A percentile compares a stretch with the other conserved stretches of the same genome.
Conservation (phyloP, 2,888 invertebrate genomes). For the Drosophila helvetica region DNA sequence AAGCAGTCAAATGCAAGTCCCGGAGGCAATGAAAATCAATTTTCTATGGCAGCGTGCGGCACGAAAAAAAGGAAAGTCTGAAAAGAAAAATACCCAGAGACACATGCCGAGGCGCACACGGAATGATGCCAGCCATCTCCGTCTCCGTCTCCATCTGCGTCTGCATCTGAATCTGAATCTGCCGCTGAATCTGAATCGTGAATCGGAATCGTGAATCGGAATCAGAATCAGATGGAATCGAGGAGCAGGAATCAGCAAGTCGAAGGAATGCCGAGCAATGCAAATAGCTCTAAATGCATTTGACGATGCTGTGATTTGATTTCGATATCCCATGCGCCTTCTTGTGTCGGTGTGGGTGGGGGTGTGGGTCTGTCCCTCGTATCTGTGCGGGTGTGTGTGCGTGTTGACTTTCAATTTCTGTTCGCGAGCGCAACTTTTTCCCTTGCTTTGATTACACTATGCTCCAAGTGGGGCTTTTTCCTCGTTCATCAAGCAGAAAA, state of each 20-base stretch:
- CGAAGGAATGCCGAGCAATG: slow-evolving; percentile 68
- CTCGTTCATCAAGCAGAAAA: neutral
- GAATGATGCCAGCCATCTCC: slow-evolving; percentile 23
- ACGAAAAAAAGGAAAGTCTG: slow-evolving; percentile 31
- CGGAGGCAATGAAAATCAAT: slow-evolving; percentile 72
- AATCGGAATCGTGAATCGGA: slow-evolving; percentile 31
- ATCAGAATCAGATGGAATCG: slow-evolving; percentile 41
- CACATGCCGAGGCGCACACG: slow-evolving; percentile 65
- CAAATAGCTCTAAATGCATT: slow-evolving; percentile 78
- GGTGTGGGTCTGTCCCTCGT: neutral
- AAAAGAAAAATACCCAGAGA: slow-evolving; percentile 59
- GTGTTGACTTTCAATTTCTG: slow-evolving; percentile 77
- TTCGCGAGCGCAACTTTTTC: slow-evolving; percentile 54
- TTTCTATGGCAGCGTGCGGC: slow-evolving; percentile 51
- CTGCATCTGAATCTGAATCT: slow-evolving; percentile 21
- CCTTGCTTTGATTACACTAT: neutral
- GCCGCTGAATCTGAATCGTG: slow-evolving; percentile 15
- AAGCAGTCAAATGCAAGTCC: slow-evolving; percentile 54
- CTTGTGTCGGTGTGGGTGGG: neutral
- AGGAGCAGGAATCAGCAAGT: slow-evolving; percentile 42
- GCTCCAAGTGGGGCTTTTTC: neutral
- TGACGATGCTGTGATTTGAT: slow-evolving; percentile 74
- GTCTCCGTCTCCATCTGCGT: slow-evolving; percentile 24
- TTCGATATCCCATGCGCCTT: slow-evolving; percentile 54
- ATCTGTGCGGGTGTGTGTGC: neutral